Percentiles rank a stretch among this genome's conserved stretches.
These are phyloP conservation scores for Chirona hameri DNA, from an alignment of 2,888 invertebrate species.

Conservation along the genomic window DNA sequence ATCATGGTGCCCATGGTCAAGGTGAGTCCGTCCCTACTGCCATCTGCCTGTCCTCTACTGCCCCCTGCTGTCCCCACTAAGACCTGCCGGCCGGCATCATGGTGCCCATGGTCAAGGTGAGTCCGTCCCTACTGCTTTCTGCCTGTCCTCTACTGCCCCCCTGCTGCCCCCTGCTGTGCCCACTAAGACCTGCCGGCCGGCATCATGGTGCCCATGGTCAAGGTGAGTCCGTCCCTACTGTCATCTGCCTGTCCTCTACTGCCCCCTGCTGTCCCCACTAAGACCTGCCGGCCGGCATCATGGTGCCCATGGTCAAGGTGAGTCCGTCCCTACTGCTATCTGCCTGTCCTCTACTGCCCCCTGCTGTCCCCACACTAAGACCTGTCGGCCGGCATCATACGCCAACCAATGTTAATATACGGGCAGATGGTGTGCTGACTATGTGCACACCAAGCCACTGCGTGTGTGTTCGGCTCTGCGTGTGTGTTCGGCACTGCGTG, in stretches of 20 bases:
- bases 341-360: neutral
- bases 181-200: slow-evolving; percentile 91
- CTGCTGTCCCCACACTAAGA: neutral
- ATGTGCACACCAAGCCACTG: too few species aligned
- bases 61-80: slow-evolving; percentile 54
- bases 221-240: slow-evolving; percentile 55
- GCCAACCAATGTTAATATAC: too few species aligned
- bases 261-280: slow-evolving; percentile 73
- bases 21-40: slow-evolving; percentile 52
- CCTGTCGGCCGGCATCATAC: too few species aligned
- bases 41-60: neutral
- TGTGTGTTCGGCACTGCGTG: too few species aligned
- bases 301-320: slow-evolving; percentile 94
- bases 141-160: neutral
- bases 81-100: slow-evolving; percentile 96
- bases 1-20: slow-evolving; percentile 95
- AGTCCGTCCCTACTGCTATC: neutral
- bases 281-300: slow-evolving; percentile 94
- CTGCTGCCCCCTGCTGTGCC: slow-evolving; percentile 82
- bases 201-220: slow-evolving; percentile 94
- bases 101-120: slow-evolving; percentile 89
- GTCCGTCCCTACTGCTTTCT: neutral
- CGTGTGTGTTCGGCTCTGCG: too few species aligned
- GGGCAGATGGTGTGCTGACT: too few species aligned
- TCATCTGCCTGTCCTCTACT: neutral